phyloP scores from a whole-genome alignment of 2,888 invertebrate genomes.

The Toxonevra muliebris region DNA sequence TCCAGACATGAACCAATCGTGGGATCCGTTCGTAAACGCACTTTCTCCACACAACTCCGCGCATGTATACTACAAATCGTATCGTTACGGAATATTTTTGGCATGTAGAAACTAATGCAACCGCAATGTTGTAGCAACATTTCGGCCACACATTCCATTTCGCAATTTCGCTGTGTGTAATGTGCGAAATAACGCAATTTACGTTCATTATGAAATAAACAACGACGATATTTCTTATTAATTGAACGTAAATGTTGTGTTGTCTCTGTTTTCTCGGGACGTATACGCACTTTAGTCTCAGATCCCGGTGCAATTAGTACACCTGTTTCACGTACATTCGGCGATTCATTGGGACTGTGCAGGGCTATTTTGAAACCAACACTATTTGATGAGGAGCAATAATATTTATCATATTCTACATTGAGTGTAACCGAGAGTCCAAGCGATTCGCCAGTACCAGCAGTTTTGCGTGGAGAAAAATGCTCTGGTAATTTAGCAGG shows the following conservation, averaged over 20 bases:
- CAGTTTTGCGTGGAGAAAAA: slow-evolving; percentile 67
- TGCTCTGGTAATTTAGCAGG: slow-evolving; percentile 66
- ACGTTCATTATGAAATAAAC: slow-evolving; percentile 77
- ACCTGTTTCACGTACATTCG: slow-evolving; percentile 56
- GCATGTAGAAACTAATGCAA: slow-evolving; percentile 59
- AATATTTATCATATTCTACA: slow-evolving; percentile 76
- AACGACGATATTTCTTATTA: slow-evolving; percentile 67
- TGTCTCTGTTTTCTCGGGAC: slow-evolving; percentile 52
- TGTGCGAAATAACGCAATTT: slow-evolving; percentile 73
- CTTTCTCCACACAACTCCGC: slow-evolving; percentile 66
- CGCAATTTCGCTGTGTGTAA: slow-evolving; percentile 81
- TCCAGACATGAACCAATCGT: slow-evolving; percentile 48
- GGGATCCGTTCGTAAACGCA: slow-evolving; percentile 45
- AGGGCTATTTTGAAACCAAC: slow-evolving; percentile 59
- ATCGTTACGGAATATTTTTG: slow-evolving; percentile 72
- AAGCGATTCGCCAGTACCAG: slow-evolving; percentile 74
- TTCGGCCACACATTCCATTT: slow-evolving; percentile 80
- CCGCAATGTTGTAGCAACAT: slow-evolving; percentile 67
- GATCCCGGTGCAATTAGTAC: slow-evolving; percentile 52
- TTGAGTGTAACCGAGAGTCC: slow-evolving; percentile 77
- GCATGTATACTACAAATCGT: slow-evolving; percentile 77
- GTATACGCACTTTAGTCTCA: slow-evolving; percentile 57
- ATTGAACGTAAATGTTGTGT: slow-evolving; percentile 48
- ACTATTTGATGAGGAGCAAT: slow-evolving; percentile 79
- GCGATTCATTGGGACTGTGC: slow-evolving; percentile 58